Percentiles rank a stretch among this genome's conserved stretches.
Evolutionary conservation across 1,140 invertebrate genomes (phyloP).

Genomic region (Drosophila miranda): DNA sequence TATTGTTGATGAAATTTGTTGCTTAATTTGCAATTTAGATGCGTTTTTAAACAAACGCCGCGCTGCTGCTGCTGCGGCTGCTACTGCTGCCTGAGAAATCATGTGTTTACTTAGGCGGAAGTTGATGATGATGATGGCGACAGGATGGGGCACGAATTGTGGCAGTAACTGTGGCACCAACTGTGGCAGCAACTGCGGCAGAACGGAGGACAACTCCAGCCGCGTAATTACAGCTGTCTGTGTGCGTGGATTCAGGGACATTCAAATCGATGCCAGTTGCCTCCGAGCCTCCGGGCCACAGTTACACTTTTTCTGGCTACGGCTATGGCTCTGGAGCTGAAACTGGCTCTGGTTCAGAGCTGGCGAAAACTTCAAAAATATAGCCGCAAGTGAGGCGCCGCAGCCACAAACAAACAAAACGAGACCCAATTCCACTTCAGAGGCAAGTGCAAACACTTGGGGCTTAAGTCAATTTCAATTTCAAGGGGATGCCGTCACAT

Average conservation of each 20-base stretch:
- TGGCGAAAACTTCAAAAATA: constrained; percentile 62
- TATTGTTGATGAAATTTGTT: constrained; percentile 82
- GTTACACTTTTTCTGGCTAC: constrained; percentile 11
- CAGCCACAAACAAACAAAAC: constrained; percentile 46
- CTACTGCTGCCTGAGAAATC: constrained; percentile 45
- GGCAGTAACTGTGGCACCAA: no score
- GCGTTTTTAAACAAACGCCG: constrained; percentile 76
- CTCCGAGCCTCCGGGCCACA: constrained; percentile 21
- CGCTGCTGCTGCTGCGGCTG: constrained; percentile 17
- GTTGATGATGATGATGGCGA: constrained; percentile 40
- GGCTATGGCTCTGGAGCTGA: no score
- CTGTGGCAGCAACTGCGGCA: no score
- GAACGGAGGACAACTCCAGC: constrained; percentile 17
- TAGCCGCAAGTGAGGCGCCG: constrained; percentile 63
- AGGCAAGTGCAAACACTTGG: constrained; percentile 56
- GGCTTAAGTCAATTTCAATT: constrained; percentile 65
- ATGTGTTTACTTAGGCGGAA: constrained; percentile 79
- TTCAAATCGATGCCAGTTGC: constrained; percentile 29
- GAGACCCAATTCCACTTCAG: constrained; percentile 45
- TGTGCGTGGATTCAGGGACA: not conserved
- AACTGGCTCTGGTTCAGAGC: not conserved
- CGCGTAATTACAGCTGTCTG: constrained; percentile 35
- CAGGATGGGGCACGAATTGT: constrained; percentile 7
- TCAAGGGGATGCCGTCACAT: constrained; percentile 45
- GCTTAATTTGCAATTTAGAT: constrained; percentile 82